Percentiles rank a stretch among this genome's conserved stretches.
Evolutionary conservation across 1,140 invertebrate species (phyloP).

Genomic region (Stratiolaelaps scimitus): DNA sequence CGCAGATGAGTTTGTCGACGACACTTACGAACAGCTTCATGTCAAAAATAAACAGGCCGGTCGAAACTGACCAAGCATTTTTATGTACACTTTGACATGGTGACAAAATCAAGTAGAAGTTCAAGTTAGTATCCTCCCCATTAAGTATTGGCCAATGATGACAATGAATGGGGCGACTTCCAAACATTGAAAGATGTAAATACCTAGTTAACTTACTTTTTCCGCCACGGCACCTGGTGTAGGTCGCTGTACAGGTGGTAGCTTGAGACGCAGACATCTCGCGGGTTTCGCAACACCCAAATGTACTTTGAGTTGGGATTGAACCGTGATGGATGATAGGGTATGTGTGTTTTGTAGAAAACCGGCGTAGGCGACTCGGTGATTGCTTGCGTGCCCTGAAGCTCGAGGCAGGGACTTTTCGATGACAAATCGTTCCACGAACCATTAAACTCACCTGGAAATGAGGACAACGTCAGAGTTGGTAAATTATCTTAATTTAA

Average conservation of each 20-base stretch:
- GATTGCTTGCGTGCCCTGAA: slow-evolving; percentile 29
- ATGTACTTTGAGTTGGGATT: slow-evolving; percentile 33
- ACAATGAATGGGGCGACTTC: no score
- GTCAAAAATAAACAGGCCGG: no score
- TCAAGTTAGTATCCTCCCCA: no score
- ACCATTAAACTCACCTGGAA: neutral
- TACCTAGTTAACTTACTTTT: neutral
- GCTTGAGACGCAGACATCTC: slow-evolving; percentile 33
- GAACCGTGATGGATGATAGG: slow-evolving; percentile 32
- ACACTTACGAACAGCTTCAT: no score
- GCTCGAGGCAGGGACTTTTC: slow-evolving; percentile 32
- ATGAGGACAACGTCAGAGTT: neutral
- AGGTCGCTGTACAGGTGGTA: slow-evolving; percentile 30
- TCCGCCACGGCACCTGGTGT: neutral
- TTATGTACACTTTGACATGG: no score
- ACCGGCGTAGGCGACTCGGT: slow-evolving; percentile 30
- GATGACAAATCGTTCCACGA: slow-evolving; percentile 6
- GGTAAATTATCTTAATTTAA: no score
- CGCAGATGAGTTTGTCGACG: no score
- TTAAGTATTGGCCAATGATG: no score
- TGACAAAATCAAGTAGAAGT: no score
- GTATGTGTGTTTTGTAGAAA: slow-evolving; percentile 33
- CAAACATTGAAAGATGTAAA: no score
- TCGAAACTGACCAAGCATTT: no score
- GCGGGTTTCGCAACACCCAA: slow-evolving; percentile 32